Percentiles rank a stretch among this genome's conserved stretches.
phyloP scores from a whole-genome alignment of 2,113 vertebrate species.

The Silurus meridionalis region DNA sequence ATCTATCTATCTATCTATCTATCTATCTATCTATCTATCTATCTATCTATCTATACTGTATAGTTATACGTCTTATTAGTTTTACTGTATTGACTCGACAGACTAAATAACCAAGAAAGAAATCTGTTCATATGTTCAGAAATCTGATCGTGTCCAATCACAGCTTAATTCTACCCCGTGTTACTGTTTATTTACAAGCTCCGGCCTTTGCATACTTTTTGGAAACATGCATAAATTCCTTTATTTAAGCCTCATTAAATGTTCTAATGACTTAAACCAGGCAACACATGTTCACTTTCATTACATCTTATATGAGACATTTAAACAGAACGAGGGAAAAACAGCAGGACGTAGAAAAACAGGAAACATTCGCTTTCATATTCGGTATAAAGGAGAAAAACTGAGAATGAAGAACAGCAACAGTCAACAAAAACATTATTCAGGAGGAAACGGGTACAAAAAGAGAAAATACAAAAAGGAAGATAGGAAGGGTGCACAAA shows the following conservation, averaged over 20 bases:
- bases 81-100: neutral
- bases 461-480: neutral
- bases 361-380: neutral
- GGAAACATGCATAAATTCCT: neutral
- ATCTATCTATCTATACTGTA: neutral
- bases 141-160: neutral
- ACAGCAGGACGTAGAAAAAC: neutral
- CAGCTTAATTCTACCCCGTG: neutral
- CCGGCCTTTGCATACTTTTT: neutral
- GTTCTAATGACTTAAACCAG: neutral
- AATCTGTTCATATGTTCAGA: neutral
- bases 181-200: neutral
- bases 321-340: neutral
- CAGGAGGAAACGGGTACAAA: neutral
- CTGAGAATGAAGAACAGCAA: neutral
- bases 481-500: neutral
- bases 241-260: conserved; percentile 3
- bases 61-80: neutral
- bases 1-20: too few species aligned
- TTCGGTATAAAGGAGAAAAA: neutral
- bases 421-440: neutral
- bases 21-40: too few species aligned
- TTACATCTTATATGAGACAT: neutral
- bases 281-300: conserved; percentile 6
- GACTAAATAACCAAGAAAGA: neutral